These are phyloP conservation scores for Agriotes lineatus DNA, from an alignment of 2,888 invertebrate species.

Conservation along the genomic window DNA sequence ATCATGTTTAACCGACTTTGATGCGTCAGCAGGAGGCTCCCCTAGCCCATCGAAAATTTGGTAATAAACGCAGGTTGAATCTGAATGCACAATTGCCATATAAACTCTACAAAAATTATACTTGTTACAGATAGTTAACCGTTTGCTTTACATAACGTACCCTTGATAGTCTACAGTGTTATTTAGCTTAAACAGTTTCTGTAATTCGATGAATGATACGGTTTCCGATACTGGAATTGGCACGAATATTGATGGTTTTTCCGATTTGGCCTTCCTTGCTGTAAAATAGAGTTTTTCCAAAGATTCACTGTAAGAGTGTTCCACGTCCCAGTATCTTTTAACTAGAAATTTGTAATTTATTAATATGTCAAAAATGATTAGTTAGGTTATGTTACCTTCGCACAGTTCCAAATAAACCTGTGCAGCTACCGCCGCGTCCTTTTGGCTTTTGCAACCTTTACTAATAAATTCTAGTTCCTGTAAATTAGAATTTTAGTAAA, in stretches of 20 bases:
- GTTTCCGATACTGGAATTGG: conserved; percentile 63
- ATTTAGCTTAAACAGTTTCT: conserved; percentile 46
- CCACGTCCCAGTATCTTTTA: conserved; percentile 66
- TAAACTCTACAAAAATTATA: conserved; percentile 54
- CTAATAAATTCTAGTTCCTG: conserved; percentile 66
- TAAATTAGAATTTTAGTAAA: conserved; percentile 49
- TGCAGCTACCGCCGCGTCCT: conserved; percentile 66
- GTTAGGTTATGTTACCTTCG: conserved; percentile 65
- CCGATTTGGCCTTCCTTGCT: conserved; percentile 62
- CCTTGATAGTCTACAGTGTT: conserved; percentile 12
- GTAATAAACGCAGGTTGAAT: conserved; percentile 67
- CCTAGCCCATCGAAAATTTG: conserved; percentile 61
- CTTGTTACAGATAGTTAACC: no score
- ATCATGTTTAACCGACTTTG: conserved; percentile 53
- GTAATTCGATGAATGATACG: conserved; percentile 63
- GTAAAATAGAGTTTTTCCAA: conserved; percentile 65
- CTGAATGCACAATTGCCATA: conserved; percentile 65
- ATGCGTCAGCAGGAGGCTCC: conserved; percentile 52
- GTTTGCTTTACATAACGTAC: no score
- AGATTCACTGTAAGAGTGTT: conserved; percentile 63
- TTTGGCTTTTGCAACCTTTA: conserved; percentile 65
- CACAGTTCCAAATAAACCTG: conserved; percentile 70
- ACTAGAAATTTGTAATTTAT: conserved; percentile 58
- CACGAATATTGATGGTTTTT: conserved; percentile 62
- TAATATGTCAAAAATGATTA: conserved; percentile 30